Base-by-base conservation (phyloP, 2,888 invertebrate genomes). In the Stegana nigrithorax region DNA sequence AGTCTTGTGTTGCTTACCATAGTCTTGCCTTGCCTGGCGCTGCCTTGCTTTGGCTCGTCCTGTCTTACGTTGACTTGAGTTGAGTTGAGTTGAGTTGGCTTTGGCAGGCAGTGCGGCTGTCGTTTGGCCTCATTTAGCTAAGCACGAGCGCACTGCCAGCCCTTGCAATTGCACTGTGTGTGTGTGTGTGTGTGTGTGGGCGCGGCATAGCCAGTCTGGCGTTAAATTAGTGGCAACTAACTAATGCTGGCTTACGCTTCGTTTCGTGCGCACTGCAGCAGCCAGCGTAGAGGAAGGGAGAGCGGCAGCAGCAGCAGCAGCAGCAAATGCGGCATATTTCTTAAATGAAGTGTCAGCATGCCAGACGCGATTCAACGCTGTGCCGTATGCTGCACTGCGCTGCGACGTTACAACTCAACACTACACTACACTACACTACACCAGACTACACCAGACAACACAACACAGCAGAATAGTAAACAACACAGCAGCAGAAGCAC, bases 181-280 rank as follows among this genome's bases (percentile, higher is more conserved):
- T 44, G 12, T 12, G 23, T 47, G 10, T 25, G 47, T 10, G 10
- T 47, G 47, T 8, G 5, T 29, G 23, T 32, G 6, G 10, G n/a
- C n/a, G 8, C 21, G 4, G n/a, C 50, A 55, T 44, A 59, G 21
- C 67, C 69, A 72, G 63, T 75, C 70, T 75, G 67, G 72, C 72
- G 68, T 75, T 69, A 73, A 78, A 76, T 75, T 73, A 68, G 69
- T 71, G 70, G 62, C 72, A 64, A 65, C 66, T 25, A 42, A 63
- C 53, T 55, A 36, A 32, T 55, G 36, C 36, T 23, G 36, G 21
- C 42, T 39, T 10, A 23, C 56, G 25, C 26, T 29, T 19, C 25
- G 12, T 26, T n/a, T 2, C 42, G 23, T 29, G 17, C 17, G 10
- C 14, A 45, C 36, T 50, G 25, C 60, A 47, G 51, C 57, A 59